Evolutionary conservation across 2,797 vertebrate genomes (phyloP).

Genomic region (Tadarida brasiliensis): DNA sequence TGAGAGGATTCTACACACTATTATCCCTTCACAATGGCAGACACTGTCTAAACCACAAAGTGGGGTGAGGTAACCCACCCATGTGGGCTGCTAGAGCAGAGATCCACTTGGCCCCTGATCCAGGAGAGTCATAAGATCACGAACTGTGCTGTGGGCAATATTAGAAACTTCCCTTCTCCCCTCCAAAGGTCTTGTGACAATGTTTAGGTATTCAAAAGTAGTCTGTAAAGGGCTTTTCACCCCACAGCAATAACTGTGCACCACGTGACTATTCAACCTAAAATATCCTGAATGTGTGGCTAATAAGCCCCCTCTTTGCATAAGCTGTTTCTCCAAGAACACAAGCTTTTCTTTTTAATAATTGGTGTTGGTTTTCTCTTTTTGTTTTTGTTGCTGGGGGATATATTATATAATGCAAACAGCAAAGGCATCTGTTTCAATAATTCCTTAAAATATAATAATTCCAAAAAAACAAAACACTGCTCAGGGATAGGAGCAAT

Average conservation of each 20-base stretch:
- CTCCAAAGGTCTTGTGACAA: background rate
- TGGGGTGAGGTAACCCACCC: background rate
- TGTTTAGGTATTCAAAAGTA: background rate
- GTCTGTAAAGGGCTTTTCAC: background rate
- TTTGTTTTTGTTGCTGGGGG: background rate
- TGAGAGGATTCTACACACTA: background rate
- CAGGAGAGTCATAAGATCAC: fast-evolving
- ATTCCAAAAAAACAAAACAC: background rate
- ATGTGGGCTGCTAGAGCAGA: too few relatives aligned
- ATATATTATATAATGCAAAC: background rate
- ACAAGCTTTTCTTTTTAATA: constrained; percentile 16
- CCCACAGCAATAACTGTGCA: background rate
- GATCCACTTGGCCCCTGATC: background rate
- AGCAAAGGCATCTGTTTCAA: background rate
- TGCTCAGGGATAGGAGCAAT: background rate
- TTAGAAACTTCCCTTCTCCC: background rate
- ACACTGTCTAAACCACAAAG: background rate
- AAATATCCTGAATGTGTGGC: constrained; percentile 33
- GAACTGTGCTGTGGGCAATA: background rate
- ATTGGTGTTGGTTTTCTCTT: background rate
- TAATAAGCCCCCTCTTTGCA: constrained; percentile 3
- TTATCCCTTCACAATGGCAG: background rate
- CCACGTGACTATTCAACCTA: background rate
- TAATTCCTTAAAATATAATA: background rate
- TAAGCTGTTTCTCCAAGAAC: constrained; percentile 11